Conservation (phyloP, 1,140 invertebrate genomes). For the Dreissena rostriformis region DNA sequence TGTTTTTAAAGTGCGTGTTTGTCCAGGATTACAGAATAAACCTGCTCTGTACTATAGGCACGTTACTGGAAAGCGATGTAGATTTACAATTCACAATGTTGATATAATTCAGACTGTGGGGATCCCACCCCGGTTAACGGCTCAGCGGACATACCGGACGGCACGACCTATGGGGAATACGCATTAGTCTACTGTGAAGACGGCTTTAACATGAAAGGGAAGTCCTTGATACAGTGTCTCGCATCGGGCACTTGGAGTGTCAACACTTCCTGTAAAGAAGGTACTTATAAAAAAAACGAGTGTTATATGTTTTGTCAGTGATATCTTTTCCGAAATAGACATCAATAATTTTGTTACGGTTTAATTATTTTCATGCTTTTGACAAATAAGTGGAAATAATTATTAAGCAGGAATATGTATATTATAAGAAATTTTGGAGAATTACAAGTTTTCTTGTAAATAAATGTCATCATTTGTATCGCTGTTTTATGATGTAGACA, state of each 20-base stretch:
- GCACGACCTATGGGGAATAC: conserved; percentile 1
- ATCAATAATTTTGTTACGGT: too few relatives aligned
- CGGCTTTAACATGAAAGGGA: conserved; percentile 10
- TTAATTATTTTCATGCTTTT: too few relatives aligned
- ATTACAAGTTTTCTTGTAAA: too few relatives aligned
- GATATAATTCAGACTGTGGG: conserved; percentile 6
- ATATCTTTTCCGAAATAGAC: too few relatives aligned
- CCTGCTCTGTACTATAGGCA: not conserved
- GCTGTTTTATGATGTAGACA: too few relatives aligned
- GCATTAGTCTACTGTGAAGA: conserved; percentile 16
- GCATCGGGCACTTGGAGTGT: conserved; percentile 5
- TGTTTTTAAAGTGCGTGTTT: not conserved
- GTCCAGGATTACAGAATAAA: not conserved
- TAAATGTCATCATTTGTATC: too few relatives aligned
- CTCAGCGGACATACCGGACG: conserved; percentile 6
- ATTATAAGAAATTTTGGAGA: too few relatives aligned
- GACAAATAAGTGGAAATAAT: too few relatives aligned
- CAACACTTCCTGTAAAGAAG: too few relatives aligned
- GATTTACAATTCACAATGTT: not conserved
- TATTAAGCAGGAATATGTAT: too few relatives aligned
- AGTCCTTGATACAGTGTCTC: conserved; percentile 4
- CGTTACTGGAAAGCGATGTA: not conserved
- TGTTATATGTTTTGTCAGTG: too few relatives aligned
- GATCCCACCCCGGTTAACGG: conserved; percentile 16
- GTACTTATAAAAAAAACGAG: too few relatives aligned